phyloP scores from a whole-genome alignment of 2,113 vertebrate species.

The Recurvirostra avosetta region DNA sequence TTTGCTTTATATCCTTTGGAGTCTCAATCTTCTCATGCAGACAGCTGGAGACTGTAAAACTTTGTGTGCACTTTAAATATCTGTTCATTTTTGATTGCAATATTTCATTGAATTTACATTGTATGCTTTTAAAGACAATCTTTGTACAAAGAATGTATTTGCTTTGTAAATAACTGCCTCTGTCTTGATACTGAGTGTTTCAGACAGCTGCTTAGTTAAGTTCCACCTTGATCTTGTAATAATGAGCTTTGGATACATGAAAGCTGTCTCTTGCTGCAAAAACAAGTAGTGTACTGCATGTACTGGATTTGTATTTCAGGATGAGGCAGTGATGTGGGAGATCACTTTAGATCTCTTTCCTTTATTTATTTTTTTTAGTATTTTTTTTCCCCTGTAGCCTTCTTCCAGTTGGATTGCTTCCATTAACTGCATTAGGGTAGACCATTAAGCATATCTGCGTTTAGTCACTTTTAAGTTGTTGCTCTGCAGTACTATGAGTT shows the following conservation, averaged over 20 bases:
- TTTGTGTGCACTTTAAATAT: background rate
- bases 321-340: background rate
- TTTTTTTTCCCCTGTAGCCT: background rate
- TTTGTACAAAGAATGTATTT: background rate
- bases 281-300: background rate
- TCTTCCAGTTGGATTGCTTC: conserved; percentile 14
- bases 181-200: background rate
- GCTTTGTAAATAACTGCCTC: conserved; percentile 1
- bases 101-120: background rate
- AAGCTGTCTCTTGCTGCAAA: conserved; percentile 36
- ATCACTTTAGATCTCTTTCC: background rate
- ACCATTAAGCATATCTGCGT: background rate
- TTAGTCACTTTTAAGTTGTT: background rate
- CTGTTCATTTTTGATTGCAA: background rate
- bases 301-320: conserved; percentile 15
- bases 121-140: background rate
- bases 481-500: background rate
- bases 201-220: background rate
- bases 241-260: conserved; percentile 31
- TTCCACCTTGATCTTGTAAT: conserved; percentile 49
- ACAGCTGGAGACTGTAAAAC: background rate
- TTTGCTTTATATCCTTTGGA: background rate
- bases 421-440: background rate
- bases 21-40: background rate
- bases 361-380: background rate